These are phyloP conservation scores for Hydropsyche tenuis DNA, from an alignment of 1,140 invertebrate species.

Conservation along the genomic window DNA sequence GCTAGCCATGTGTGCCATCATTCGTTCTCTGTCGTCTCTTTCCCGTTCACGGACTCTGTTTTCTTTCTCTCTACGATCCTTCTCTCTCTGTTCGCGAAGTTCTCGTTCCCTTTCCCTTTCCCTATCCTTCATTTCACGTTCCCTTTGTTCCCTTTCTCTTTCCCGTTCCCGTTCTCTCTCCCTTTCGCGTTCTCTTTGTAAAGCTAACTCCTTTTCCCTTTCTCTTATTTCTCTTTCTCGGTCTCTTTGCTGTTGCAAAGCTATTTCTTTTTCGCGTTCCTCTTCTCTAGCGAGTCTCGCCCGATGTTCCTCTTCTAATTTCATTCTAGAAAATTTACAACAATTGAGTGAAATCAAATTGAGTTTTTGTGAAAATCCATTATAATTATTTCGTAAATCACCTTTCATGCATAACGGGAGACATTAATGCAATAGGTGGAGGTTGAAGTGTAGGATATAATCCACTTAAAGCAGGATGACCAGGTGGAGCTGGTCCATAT, in stretches of 20 bases:
- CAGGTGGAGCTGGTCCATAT: conserved; percentile 37
- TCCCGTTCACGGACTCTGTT: conserved; percentile 47
- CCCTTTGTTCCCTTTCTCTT: conserved; percentile 53
- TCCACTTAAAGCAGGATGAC: conserved; percentile 38
- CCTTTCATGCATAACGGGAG: conserved; percentile 48
- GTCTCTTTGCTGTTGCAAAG: conserved; percentile 47
- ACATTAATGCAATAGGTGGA: conserved; percentile 44
- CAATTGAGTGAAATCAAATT: background rate
- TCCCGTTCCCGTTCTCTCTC: conserved; percentile 57
- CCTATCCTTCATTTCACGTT: conserved; percentile 42
- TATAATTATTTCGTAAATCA: background rate
- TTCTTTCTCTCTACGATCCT: conserved; percentile 54
- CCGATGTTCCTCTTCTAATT: conserved; percentile 49
- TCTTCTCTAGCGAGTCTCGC: conserved; percentile 48
- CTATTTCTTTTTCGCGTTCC: conserved; percentile 48
- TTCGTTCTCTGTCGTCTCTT: conserved; percentile 52
- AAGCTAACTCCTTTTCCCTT: conserved; percentile 47
- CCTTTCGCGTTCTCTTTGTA: conserved; percentile 47
- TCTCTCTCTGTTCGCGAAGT: conserved; percentile 56
- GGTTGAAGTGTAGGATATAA: conserved; percentile 44
- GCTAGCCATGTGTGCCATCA: conserved; percentile 47
- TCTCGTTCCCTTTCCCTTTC: conserved; percentile 56
- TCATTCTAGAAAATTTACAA: conserved; percentile 43
- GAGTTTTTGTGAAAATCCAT: background rate
- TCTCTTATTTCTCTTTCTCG: conserved; percentile 47